Evolutionary conservation across 2,113 vertebrate genomes (phyloP).

Genomic region (Heliornis fulica): DNA sequence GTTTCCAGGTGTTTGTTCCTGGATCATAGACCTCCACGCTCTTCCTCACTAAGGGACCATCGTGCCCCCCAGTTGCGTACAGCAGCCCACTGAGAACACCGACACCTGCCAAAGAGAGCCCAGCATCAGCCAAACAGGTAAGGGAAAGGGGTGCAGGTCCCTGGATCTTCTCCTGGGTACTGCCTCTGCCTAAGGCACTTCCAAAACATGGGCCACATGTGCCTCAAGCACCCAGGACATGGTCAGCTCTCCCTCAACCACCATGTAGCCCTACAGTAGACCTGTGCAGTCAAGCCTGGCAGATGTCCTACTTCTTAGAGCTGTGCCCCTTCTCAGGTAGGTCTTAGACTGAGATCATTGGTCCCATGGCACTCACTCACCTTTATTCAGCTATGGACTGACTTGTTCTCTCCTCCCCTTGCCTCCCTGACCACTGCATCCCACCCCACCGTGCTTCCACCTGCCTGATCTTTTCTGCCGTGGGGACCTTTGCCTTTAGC

Average conservation of each 20-base stretch:
- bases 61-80: slow-evolving; percentile 91
- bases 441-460: neutral
- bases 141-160: fast-evolving
- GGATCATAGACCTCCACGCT: slow-evolving; percentile 94
- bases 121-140: neutral
- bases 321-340: neutral
- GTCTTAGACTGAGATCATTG: neutral
- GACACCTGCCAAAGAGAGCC: slow-evolving; percentile 80
- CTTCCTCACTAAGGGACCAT: slow-evolving; percentile 94
- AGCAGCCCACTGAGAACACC: slow-evolving; percentile 89
- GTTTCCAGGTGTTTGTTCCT: slow-evolving; percentile 87
- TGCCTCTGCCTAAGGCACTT: neutral
- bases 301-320: neutral
- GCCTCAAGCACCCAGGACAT: neutral
- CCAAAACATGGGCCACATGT: fast-evolving
- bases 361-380: neutral
- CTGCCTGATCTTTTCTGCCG: neutral
- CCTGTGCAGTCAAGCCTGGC: fast-evolving
- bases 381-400: neutral
- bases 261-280: neutral
- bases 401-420: neutral
- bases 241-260: neutral
- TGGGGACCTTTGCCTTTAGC: neutral
- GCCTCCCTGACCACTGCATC: neutral
- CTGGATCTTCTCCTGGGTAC: neutral